Evolutionary conservation across 2,113 vertebrate species (phyloP).

Genomic region (Trematocara macrostoma): DNA sequence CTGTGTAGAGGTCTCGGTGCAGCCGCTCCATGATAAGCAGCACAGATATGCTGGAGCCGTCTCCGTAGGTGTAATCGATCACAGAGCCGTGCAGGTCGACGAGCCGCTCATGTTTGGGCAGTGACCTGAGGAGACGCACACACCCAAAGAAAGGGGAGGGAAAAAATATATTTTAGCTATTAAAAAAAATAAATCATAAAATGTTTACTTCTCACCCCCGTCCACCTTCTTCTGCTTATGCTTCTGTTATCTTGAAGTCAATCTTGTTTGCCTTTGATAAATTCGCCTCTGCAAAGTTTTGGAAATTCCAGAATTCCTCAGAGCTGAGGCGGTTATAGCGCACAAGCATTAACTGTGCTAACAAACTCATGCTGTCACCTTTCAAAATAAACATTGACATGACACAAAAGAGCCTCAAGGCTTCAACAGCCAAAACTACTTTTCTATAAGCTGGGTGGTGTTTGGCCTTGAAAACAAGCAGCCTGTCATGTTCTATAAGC

Average conservation of each 20-base stretch:
- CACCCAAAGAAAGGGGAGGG: not conserved
- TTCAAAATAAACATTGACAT: not conserved
- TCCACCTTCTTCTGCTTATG: not conserved
- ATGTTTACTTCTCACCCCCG: not conserved
- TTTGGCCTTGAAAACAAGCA: not conserved
- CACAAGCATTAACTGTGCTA: not conserved
- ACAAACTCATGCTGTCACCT: not conserved
- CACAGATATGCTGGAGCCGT: slow-evolving; percentile 91
- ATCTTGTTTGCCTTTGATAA: not conserved
- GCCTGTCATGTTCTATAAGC: not conserved
- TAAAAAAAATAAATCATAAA: not conserved
- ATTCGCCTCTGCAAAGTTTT: not conserved
- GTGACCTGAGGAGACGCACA: slow-evolving; percentile 70
- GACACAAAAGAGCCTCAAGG: not conserved
- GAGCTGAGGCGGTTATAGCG: not conserved
- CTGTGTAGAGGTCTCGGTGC: slow-evolving; percentile 93
- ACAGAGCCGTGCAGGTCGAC: slow-evolving; percentile 95
- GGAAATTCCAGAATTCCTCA: not conserved
- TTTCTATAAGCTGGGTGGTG: not conserved
- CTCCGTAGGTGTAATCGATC: slow-evolving; percentile 89
- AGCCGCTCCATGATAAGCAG: slow-evolving; percentile 95
- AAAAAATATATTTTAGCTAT: not conserved
- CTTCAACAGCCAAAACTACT: not conserved
- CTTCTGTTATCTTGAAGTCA: not conserved
- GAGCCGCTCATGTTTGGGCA: slow-evolving; percentile 88